These are phyloP conservation scores for Cariama cristata DNA, from an alignment of 2,113 vertebrate species.

Conservation along the genomic window DNA sequence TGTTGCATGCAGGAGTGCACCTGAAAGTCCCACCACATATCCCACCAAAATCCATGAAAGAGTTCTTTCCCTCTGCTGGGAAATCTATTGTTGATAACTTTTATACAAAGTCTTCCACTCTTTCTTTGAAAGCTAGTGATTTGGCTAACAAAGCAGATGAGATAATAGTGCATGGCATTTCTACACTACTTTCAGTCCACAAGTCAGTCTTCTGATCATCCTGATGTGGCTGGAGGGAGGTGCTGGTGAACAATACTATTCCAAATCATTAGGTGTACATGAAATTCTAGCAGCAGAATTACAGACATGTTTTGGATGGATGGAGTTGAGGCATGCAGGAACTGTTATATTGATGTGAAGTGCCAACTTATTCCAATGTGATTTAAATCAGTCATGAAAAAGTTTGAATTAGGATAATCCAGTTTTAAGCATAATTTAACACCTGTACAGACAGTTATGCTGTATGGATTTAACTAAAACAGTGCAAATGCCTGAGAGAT, in stretches of 20 bases:
- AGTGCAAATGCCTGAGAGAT: neutral
- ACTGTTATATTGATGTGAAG: neutral
- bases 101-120: neutral
- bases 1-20: neutral
- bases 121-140: neutral
- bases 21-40: neutral
- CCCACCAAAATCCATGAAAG: neutral
- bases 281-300: neutral
- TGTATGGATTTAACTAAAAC: neutral
- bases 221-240: neutral
- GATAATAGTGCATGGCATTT: neutral
- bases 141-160: neutral
- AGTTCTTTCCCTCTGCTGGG: neutral
- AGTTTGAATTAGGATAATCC: neutral
- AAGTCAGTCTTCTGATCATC: neutral
- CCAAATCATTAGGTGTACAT: accelerated
- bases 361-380: neutral
- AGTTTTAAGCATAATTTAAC: neutral
- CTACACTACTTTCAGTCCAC: neutral
- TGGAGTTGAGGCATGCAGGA: neutral
- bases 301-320: neutral
- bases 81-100: neutral
- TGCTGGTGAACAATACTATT: neutral
- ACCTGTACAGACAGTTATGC: neutral
- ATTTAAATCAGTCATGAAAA: neutral